phyloP scores from a whole-genome alignment of 1,140 invertebrate genomes.

The Anastatus disparis region DNA sequence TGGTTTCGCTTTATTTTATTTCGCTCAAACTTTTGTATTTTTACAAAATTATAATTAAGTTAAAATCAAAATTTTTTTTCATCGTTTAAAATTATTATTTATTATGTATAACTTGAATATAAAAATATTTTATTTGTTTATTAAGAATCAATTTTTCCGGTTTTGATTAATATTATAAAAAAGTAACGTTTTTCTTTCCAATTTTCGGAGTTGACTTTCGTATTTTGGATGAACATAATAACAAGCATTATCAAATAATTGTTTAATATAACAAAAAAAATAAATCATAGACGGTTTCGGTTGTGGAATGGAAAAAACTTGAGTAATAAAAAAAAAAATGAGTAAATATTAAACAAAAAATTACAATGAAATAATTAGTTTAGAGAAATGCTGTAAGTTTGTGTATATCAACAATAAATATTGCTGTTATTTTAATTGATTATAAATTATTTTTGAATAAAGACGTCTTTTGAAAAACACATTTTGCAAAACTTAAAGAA shows the following conservation, averaged over 20 bases:
- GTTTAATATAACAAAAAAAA: neutral
- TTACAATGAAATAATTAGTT: conserved; percentile 49
- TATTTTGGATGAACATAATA: neutral
- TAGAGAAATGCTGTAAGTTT: conserved; percentile 65
- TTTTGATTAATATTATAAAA: conserved; percentile 3
- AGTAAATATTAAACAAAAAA: conserved; percentile 19
- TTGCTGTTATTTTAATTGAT: conserved; percentile 68
- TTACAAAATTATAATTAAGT: too few relatives aligned
- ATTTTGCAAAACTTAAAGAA: conserved; percentile 39
- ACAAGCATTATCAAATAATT: neutral
- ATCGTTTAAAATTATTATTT: conserved; percentile 29
- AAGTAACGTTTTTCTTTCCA: conserved; percentile 9
- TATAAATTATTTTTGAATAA: conserved; percentile 64
- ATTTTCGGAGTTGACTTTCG: neutral
- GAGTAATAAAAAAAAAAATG: conserved; percentile 38
- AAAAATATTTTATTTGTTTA: conserved; percentile 39
- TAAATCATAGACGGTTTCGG: conserved; percentile 31
- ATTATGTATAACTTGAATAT: conserved; percentile 34
- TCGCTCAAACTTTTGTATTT: conserved; percentile 5
- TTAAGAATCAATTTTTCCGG: conserved; percentile 12
- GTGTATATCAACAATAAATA: conserved; percentile 69
- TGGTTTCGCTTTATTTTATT: conserved; percentile 9
- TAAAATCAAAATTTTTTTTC: too few relatives aligned
- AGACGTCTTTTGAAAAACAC: conserved; percentile 60
- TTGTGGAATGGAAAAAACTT: conserved; percentile 35